Conservation (phyloP, 2,113 vertebrate genomes). For the Bagarius yarrelli region DNA sequence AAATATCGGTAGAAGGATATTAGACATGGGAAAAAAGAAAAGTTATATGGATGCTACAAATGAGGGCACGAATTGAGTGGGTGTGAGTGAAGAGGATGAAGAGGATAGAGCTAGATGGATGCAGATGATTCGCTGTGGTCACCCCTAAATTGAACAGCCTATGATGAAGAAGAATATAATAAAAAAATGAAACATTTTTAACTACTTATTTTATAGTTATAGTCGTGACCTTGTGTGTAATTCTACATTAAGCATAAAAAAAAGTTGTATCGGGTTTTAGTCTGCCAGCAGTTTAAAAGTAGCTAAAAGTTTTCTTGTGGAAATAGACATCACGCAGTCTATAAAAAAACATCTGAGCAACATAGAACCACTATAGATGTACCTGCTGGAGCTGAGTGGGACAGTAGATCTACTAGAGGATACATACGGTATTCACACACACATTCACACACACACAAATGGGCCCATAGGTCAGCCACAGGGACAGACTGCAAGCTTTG, state of each 20-base stretch:
- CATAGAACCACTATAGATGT: constrained; percentile 77
- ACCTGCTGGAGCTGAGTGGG: constrained; percentile 78
- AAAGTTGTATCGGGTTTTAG: neutral
- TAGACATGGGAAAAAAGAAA: too few relatives aligned
- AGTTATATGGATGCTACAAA: too few relatives aligned
- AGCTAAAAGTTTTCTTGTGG: constrained; percentile 76
- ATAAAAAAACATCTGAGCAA: constrained; percentile 81
- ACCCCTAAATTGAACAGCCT: too few relatives aligned
- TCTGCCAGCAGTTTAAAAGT: constrained; percentile 66
- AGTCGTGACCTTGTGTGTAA: neutral
- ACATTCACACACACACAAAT: constrained; percentile 54
- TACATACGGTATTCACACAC: constrained; percentile 14
- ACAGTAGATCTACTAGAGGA: constrained; percentile 64
- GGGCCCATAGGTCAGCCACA: constrained; percentile 36
- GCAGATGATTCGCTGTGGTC: too few relatives aligned
- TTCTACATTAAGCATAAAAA: neutral
- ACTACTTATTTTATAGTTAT: neutral
- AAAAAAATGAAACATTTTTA: neutral
- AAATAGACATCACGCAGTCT: constrained; percentile 87
- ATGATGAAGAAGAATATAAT: neutral
- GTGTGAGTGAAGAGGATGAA: too few relatives aligned
- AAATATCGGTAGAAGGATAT: too few relatives aligned
- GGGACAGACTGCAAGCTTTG: constrained; percentile 44
- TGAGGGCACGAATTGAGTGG: too few relatives aligned
- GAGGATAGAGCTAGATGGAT: too few relatives aligned